Evolutionary conservation across 2,888 invertebrate species (phyloP), one percentile per base, ranked within the genome.

Genomic region (Amiota communis): DNA sequence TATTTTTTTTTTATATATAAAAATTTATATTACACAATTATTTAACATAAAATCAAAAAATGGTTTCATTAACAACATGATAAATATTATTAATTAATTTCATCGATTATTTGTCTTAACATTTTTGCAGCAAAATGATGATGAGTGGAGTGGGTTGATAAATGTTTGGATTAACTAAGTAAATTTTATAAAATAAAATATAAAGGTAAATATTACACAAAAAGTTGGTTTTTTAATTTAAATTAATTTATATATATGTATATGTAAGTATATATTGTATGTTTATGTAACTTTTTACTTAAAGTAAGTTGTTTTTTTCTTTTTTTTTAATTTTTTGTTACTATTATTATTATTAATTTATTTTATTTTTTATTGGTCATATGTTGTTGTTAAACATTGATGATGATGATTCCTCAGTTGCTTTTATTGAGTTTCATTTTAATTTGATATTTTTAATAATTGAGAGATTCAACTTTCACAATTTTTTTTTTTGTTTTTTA

Each of bases 221-320:
- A 70, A 57, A 57, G 10, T 47, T 57, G 56, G 4, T 1, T 23
- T 17, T 11, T 46, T n/a, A 17, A 57, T 59, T 56, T 69, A n/a
- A 56, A 63, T 23, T 47, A 23, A 70, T 1, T 11, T 71, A 49
- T 74, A 17, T 49, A 51, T 51, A 61, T 48, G 20, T 51, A 23
- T 69, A 15, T 68, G 20, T 51, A 83, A 82, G 79, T 77, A 71
- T 75, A 70, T 80, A 77, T 72, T 17, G n/a, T n/a, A n/a, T n/a
- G n/a, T 49, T 9, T 61, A 12, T 13, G 12, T 48, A 12, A 51
- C 59, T 49, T 13, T 36, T 64, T 64, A 65, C 12, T 59, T 17
- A 17, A 17, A 65, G 17, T 65, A 65, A 48, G 8, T 49, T n/a
- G 80, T 82, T 83, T 76, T 73, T 76, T 69, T 82, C 80, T 71